Evolutionary conservation across 2,888 invertebrate genomes (phyloP), one percentile per base, ranked within the genome.

Genomic region (Alloplasta piceator): DNA sequence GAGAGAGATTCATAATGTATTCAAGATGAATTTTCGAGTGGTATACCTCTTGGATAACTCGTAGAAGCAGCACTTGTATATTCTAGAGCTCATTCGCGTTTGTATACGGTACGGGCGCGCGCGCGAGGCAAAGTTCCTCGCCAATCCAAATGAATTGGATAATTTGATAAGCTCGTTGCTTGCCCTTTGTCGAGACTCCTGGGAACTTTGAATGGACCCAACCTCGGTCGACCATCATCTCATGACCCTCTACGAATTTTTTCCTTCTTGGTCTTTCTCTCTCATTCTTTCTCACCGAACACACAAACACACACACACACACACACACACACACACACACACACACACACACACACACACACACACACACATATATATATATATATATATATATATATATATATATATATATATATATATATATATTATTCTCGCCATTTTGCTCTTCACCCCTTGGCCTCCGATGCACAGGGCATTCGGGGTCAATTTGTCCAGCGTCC

Each of bases 121-220:
- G 26, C 55, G 66, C 60, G 56, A 71, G 46, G 61, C 76, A 60
- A 50, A 77, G 87, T 26, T 26, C 26, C 90, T 90, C 89, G 91
- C 90, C 91, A 92, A 92, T 92, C 92, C 91, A 91, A 91, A 91
- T 91, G 92, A 92, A 92, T 92, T 92, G 92, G 91, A 92, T 92
- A 92, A 92, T 92, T 92, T 92, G 91, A 92, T 91, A 91, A 92
- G 91, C 90, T 92, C 91, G 91, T 91, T 91, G 91, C 89, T 90
- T 91, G 90, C 91, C 91, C 90, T 91, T 92, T 92, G 91, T 91
- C 91, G 91, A 89, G 26, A 26, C 91, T 91, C 91, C 91, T 92
- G 92, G 91, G 92, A 92, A 92, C 92, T 89, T 88, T 91, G 84
- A 91, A 91, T 91, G 90, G 90, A 86, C 86, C 88, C 60, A 48